phyloP scores from a whole-genome alignment of 2,113 vertebrate genomes.

The Poecilia latipinna region DNA sequence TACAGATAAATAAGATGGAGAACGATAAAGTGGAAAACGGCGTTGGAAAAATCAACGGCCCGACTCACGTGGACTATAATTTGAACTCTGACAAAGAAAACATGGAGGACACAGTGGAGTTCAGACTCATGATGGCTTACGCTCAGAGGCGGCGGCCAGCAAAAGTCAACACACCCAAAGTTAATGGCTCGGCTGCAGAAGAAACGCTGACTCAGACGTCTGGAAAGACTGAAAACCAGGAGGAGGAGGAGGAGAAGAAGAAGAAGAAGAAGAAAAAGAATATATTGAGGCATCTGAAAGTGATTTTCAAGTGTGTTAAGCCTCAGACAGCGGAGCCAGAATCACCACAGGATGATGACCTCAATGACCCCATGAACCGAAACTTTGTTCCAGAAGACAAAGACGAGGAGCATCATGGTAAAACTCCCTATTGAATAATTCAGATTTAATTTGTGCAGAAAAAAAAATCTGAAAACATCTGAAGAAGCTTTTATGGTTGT shows the following conservation, averaged over 20 bases:
- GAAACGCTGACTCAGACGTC: neutral
- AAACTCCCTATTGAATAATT: neutral
- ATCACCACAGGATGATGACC: rapidly evolving
- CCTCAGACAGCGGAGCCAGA: conserved; percentile 5
- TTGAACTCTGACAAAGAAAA: neutral
- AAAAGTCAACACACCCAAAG: rapidly evolving
- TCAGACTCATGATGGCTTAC: conserved; percentile 68
- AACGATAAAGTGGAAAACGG: conserved; percentile 29
- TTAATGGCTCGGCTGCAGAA: rapidly evolving
- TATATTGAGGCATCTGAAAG: rapidly evolving
- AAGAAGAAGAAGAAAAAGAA: conserved; percentile 32
- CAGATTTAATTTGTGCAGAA: neutral
- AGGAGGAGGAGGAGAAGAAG: neutral
- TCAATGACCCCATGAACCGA: rapidly evolving
- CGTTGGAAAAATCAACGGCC: neutral
- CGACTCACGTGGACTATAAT: rapidly evolving
- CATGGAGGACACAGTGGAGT: conserved; percentile 60
- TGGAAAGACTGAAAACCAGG: neutral
- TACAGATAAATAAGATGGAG: conserved; percentile 46
- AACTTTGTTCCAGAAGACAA: rapidly evolving
- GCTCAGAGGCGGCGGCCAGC: conserved; percentile 27
- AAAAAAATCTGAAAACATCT: neutral
- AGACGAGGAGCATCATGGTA: neutral
- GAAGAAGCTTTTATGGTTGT: neutral
- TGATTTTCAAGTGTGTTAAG: conserved; percentile 45